These are phyloP conservation scores for Stomatorhinus ivindoensis DNA, from an alignment of 2,113 vertebrate genomes.

Conservation along the genomic window DNA sequence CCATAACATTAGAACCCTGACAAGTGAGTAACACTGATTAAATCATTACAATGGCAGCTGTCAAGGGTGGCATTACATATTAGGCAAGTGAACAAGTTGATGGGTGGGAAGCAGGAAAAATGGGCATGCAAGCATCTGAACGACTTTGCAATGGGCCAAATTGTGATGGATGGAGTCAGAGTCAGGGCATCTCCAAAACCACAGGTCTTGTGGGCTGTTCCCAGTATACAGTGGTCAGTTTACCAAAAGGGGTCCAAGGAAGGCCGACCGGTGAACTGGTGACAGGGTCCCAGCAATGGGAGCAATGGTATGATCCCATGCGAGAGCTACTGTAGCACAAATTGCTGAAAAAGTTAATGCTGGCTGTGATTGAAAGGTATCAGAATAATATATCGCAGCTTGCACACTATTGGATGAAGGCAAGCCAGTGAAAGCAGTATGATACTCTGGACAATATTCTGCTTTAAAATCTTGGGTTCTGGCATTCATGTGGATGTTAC, in stretches of 20 bases:
- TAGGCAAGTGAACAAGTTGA: background rate
- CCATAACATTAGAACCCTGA: background rate
- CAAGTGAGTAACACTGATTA: background rate
- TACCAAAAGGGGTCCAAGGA: background rate
- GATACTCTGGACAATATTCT: background rate
- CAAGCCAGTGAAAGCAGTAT: background rate
- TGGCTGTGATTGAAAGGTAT: background rate
- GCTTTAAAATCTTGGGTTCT: background rate
- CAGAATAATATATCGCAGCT: background rate
- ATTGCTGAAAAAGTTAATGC: background rate
- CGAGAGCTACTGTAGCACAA: background rate
- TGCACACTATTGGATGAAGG: background rate
- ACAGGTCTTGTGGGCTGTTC: background rate
- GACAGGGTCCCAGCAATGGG: background rate
- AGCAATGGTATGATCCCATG: background rate
- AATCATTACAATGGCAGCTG: background rate
- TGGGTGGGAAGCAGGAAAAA: background rate
- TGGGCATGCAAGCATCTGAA: background rate
- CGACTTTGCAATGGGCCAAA: background rate
- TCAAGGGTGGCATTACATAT: background rate
- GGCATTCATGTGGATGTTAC: background rate
- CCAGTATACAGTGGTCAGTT: background rate
- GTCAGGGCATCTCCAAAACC: background rate
- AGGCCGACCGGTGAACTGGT: background rate
- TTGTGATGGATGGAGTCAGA: background rate